Evolutionary conservation across 2,888 invertebrate genomes (phyloP).

Genomic region (Erannis defoliaria): DNA sequence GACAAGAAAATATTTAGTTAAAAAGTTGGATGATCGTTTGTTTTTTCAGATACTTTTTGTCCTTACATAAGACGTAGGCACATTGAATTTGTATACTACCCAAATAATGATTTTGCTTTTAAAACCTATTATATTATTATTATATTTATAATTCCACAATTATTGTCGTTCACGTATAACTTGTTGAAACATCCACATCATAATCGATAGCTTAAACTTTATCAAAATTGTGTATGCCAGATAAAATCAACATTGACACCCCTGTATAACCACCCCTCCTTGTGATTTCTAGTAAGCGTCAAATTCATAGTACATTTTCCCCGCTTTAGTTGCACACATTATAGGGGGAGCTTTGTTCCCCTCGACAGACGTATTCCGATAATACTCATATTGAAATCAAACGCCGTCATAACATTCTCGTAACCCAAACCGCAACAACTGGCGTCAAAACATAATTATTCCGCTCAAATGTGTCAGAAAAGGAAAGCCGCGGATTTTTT

Average conservation of each 20-base stretch:
- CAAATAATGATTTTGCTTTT: neutral
- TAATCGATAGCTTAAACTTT: constrained; percentile 1
- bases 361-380: constrained; percentile 66
- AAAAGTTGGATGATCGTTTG: too few species aligned
- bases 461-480: constrained; percentile 21
- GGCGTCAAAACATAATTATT: constrained; percentile 34
- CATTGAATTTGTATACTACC: too few species aligned
- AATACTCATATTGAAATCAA: constrained; percentile 73
- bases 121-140: neutral
- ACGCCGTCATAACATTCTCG: constrained; percentile 66
- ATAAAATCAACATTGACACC: constrained; percentile 50
- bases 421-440: constrained; percentile 49
- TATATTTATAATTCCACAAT: too few species aligned
- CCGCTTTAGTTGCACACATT: constrained; percentile 70
- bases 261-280: constrained; percentile 61
- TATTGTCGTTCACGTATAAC: neutral
- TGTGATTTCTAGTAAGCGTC: constrained; percentile 73
- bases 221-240: constrained; percentile 12
- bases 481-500: constrained; percentile 46
- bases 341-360: constrained; percentile 62
- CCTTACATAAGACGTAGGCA: too few species aligned
- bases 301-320: constrained; percentile 75
- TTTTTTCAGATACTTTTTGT: too few species aligned
- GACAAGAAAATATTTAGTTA: too few species aligned
- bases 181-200: neutral